Evolutionary conservation across 2,797 vertebrate genomes (phyloP), one percentile per base, ranked within the genome.

Genomic region (Perodicticus potto): DNA sequence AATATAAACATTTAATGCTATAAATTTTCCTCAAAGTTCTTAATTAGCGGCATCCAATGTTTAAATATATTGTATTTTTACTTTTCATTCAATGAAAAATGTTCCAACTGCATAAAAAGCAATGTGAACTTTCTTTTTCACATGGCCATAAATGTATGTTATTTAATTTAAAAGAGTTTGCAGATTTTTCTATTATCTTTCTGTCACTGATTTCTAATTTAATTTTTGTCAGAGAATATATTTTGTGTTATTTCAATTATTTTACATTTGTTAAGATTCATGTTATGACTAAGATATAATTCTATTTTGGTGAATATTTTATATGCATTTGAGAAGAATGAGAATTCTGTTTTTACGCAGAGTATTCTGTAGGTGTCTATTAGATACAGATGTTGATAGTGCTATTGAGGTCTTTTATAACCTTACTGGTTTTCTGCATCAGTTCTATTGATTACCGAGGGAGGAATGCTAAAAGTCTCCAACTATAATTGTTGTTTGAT

Each of bases 161-260:
- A 14, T 67, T 80, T 69, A 82, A 59, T 92, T 86, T 82, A 63
- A 73, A 89, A 67, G 12, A n/a, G 20, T 85, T 89, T 80, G 55
- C 63, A 92, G 72, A 80, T 17, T 78, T 93, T 74, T 57, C 67
- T 80, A 65, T 72, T 57, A 55, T 55, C 29, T 49, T 86, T 59
- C 61, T 73, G 20, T 85, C 73, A 85, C 32, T 65, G 65, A 59
- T 53, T 65, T 89, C 73, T 85, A 57, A 37, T 53, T 29, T 88
- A 83, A 95, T n/a, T 77, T 45, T 76, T 40, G 32, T 69, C 93
- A 70, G 61, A 94, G 70, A 49, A 49, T 10, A 59, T 61, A 57
- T 40, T 84, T 61, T 53, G 70, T 69, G 76, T 84, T 13, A 89
- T 49, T 89, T 83, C 70, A 76, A 84, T 67, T 74, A 59, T 59